These are phyloP conservation scores for Apolygus lucorum DNA, from an alignment of 1,140 invertebrate species.

Conservation along the genomic window DNA sequence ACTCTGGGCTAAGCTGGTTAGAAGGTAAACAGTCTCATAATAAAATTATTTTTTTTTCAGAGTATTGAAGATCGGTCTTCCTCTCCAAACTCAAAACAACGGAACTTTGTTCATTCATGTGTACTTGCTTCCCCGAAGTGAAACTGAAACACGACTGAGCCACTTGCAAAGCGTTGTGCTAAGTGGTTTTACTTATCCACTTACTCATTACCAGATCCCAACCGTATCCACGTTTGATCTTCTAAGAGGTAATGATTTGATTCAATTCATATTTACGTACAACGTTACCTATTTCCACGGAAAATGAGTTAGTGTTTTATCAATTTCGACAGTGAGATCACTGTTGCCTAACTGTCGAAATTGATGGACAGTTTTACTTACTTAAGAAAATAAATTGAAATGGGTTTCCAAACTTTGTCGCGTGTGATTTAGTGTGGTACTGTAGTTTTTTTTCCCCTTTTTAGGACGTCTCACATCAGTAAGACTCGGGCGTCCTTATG, in stretches of 20 bases:
- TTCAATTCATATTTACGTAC: not conserved
- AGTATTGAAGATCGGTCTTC: constrained; percentile 17
- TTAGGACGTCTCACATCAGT: too few species aligned
- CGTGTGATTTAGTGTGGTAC: too few species aligned
- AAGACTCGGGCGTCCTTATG: too few species aligned
- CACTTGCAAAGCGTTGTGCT: not conserved
- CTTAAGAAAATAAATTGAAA: too few species aligned
- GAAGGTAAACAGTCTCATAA: not conserved
- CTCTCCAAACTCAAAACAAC: not conserved
- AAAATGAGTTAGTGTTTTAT: not conserved
- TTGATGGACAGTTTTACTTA: too few species aligned
- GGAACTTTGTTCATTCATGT: not conserved
- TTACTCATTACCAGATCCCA: constrained; percentile 30
- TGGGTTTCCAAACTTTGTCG: too few species aligned
- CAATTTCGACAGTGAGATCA: not conserved
- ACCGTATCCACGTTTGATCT: constrained; percentile 27
- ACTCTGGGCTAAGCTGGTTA: not conserved
- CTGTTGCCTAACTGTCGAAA: too few species aligned
- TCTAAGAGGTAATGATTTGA: constrained; percentile 24
- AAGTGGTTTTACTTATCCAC: not conserved
- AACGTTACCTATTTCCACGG: not conserved
- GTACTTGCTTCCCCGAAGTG: not conserved
- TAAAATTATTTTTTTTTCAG: constrained; percentile 5
- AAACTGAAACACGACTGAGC: not conserved
- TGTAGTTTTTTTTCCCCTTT: too few species aligned